Evolutionary conservation across 2,797 vertebrate genomes (phyloP).

Genomic region (Crenichthys baileyi): DNA sequence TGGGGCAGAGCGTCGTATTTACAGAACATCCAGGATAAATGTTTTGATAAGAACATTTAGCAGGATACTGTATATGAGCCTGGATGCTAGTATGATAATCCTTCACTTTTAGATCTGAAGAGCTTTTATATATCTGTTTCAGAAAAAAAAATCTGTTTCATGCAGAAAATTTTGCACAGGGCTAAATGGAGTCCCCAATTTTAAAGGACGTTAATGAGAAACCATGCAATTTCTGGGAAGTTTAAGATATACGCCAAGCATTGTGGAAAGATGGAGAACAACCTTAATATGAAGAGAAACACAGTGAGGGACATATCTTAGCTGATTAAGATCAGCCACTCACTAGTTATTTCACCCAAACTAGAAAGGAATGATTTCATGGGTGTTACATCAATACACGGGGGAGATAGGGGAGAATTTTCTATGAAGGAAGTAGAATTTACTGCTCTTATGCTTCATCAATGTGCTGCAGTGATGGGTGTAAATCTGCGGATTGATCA

Average conservation of each 20-base stretch:
- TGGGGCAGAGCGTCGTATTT: too few species aligned
- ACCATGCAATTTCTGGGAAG: conserved; percentile 45
- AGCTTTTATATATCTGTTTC: conserved; percentile 38
- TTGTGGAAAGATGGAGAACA: conserved; percentile 16
- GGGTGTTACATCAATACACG: conserved; percentile 71
- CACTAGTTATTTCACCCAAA: conserved; percentile 52
- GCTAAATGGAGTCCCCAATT: conserved; percentile 45
- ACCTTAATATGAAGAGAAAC: conserved; percentile 39
- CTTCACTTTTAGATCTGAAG: conserved; percentile 47
- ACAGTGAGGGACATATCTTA: conserved; percentile 37
- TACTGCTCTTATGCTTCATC: conserved; percentile 76
- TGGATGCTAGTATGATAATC: conserved; percentile 4
- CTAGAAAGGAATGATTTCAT: conserved; percentile 68
- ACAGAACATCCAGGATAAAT: too few species aligned
- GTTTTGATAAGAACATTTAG: too few species aligned
- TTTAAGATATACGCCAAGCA: conserved; percentile 38
- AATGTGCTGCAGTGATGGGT: conserved; percentile 70
- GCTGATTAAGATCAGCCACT: conserved; percentile 62
- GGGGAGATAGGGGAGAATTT: conserved; percentile 54
- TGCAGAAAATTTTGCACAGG: conserved; percentile 34
- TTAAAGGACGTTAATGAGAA: conserved; percentile 62
- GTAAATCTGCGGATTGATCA: conserved; percentile 81
- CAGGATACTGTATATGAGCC: neutral
- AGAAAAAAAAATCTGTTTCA: conserved; percentile 33
- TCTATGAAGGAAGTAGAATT: conserved; percentile 69